Percentiles rank a stretch among this genome's conserved stretches.
These are phyloP conservation scores for Poeciliopsis retropinna DNA, from an alignment of 2,113 vertebrate species.

Conservation along the genomic window DNA sequence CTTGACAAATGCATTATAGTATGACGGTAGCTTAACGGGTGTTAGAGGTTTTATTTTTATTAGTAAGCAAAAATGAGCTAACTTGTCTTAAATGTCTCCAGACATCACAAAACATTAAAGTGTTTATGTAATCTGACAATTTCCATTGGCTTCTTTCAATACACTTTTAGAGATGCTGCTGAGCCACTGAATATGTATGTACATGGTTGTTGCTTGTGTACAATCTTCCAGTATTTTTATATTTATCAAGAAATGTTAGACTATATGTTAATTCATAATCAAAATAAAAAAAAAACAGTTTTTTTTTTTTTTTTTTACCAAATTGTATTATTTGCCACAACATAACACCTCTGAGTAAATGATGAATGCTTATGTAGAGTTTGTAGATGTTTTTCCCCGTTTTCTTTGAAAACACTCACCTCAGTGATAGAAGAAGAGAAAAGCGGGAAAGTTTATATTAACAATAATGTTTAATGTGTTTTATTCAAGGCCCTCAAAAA, in stretches of 20 bases:
- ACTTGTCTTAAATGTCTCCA: conserved; percentile 56
- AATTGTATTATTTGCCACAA: conserved; percentile 58
- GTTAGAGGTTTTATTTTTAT: conserved; percentile 42
- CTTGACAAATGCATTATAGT: conserved; percentile 54
- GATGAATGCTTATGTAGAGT: not conserved
- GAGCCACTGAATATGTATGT: not conserved
- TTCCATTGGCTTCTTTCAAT: conserved; percentile 52
- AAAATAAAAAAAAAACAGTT: not conserved
- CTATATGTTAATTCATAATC: not conserved
- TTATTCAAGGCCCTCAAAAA: not conserved
- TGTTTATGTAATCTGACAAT: conserved; percentile 42
- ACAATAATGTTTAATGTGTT: not conserved
- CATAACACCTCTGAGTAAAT: conserved; percentile 26
- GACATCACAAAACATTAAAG: conserved; percentile 54
- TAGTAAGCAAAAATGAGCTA: conserved; percentile 23
- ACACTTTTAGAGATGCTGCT: conserved; percentile 10
- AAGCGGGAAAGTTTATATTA: too few relatives aligned
- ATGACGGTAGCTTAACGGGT: conserved; percentile 36
- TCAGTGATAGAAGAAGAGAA: too few relatives aligned
- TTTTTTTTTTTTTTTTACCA: conserved; percentile 22
- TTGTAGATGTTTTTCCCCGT: not conserved
- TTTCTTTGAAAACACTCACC: too few relatives aligned
- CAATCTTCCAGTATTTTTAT: conserved; percentile 2
- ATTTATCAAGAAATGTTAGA: not conserved
- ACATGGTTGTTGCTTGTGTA: not conserved